These are phyloP conservation scores for Henicopernis longicauda DNA, from an alignment of 2,113 vertebrate genomes.

Conservation along the genomic window DNA sequence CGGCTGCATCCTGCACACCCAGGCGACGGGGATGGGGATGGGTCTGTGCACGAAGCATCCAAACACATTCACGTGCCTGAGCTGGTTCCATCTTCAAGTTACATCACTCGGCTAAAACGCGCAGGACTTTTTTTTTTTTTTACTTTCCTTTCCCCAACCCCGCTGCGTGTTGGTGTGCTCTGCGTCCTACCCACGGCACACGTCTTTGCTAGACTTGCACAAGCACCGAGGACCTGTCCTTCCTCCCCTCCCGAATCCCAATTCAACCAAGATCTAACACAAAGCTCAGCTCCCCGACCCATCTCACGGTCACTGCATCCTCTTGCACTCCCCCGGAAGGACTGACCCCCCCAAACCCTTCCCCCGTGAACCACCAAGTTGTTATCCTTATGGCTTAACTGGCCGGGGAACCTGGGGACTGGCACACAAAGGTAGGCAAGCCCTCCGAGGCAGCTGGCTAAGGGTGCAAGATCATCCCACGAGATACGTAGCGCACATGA, in stretches of 20 bases:
- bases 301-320: not conserved
- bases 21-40: not conserved
- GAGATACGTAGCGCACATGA: rapidly evolving
- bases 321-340: too few relatives aligned
- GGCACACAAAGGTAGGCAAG: not conserved
- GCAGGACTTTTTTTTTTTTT: not conserved
- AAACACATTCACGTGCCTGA: not conserved
- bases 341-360: not conserved
- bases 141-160: not conserved
- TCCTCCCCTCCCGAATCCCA: not conserved
- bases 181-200: not conserved
- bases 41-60: not conserved
- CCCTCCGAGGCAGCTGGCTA: not conserved
- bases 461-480: not conserved
- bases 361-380: not conserved
- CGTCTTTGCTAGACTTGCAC: not conserved
- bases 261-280: not conserved
- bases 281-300: not conserved
- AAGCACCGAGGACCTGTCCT: not conserved
- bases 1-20: not conserved
- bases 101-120: not conserved
- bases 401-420: not conserved
- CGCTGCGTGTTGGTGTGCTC: not conserved
- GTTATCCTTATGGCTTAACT: not conserved
- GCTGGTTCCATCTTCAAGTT: not conserved